Base-by-base conservation (phyloP, 2,797 vertebrate species). In the Siniperca scherzeri region DNA sequence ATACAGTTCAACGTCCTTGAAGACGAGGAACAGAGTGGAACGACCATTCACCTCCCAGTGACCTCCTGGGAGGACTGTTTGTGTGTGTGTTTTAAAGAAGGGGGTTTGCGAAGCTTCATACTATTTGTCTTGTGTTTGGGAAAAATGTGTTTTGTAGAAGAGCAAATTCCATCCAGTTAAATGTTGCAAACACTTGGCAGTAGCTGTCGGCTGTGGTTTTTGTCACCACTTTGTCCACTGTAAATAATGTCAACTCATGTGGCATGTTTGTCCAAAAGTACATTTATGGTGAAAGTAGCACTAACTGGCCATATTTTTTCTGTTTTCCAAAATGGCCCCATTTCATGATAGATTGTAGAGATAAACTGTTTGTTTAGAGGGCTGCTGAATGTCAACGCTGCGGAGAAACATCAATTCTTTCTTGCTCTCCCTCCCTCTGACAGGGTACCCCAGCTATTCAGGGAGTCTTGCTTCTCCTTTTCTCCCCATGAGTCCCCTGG, bases 401-500 rank as follows among this genome's bases (percentile, higher is more conserved):
- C 36, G 25, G 86, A 90, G 83, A 90, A 89, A 89, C 92, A 92
- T 92, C 88, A 91, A 86, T 91, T 92, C 85, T 91, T 82, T 87
- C 78, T 85, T 76, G 62, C 77, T 88, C 84, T 87, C 80, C 76
- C 86, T 93, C 88, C 90, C 88, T 94, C 92, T 92, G 94, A 96
- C 97, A 83, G 98, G 97, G 90, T 99, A 98, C 95, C 97, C 98
- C 88, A 96, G 97, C 91, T 99, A 99, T 97, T 98, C 98, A 40
- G 98, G 98, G 95, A 98, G 97, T 92, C 96, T 99, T 93, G 96
- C 97, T 85, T 98, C 98, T 92, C 98, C 98, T 92, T 99, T 99
- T 95, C 96, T 99, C 92, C 96, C 98, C 94, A 98, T 99, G 97
- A 98, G 98, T 96, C 97, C 98, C 92, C 95, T 99, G 95, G 98